Conservation (phyloP, 2,888 invertebrate species). For the Hyposoter didymator region DNA sequence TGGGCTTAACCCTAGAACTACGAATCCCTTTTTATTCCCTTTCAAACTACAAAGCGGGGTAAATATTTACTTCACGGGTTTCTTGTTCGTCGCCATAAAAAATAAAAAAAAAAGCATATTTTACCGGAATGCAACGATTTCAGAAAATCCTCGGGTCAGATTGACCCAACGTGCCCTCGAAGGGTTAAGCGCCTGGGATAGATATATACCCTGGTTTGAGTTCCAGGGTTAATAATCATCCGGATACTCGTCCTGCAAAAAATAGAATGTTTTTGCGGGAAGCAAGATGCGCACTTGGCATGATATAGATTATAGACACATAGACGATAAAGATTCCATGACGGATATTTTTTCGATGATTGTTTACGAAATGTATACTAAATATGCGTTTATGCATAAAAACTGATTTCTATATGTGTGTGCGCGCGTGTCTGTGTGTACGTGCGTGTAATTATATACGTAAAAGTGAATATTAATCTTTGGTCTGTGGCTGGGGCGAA, state of each 20-base stretch:
- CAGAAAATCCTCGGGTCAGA: too few species aligned
- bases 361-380: neutral
- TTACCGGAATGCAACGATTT: too few species aligned
- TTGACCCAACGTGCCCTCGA: too few species aligned
- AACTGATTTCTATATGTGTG: slow-evolving; percentile 17
- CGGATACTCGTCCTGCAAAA: neutral
- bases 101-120: too few species aligned
- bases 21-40: too few species aligned
- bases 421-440: slow-evolving; percentile 12
- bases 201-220: too few species aligned
- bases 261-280: neutral
- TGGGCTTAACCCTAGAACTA: neutral
- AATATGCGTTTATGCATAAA: neutral
- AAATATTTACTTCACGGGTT: too few species aligned
- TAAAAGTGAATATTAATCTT: slow-evolving; percentile 8
- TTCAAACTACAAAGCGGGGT: too few species aligned
- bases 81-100: too few species aligned
- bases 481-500: neutral
- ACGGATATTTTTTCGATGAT: neutral
- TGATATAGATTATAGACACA: neutral
- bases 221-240: too few species aligned
- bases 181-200: too few species aligned
- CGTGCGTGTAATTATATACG: slow-evolving; percentile 6
- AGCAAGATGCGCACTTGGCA: neutral
- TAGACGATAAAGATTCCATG: neutral